Evolutionary conservation across 2,113 vertebrate species (phyloP).

Genomic region (Syrrhaptes paradoxus): DNA sequence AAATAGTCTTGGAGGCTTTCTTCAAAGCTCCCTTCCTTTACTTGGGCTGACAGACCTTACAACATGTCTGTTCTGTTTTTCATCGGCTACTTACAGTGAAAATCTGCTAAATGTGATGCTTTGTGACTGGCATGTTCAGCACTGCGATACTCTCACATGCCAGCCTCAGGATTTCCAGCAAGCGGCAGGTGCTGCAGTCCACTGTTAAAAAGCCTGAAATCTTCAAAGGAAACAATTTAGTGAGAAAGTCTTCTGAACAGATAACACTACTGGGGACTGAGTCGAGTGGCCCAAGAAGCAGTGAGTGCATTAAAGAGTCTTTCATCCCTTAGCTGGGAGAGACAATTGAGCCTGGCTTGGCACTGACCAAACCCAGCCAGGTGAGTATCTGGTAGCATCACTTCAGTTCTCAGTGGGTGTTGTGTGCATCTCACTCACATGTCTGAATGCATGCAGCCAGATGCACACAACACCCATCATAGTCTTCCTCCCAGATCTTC

Average conservation of each 20-base stretch:
- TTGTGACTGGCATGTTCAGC: not conserved
- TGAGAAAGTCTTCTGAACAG: not conserved
- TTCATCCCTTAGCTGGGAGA: not conserved
- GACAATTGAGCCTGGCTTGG: not conserved
- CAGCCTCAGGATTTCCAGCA: not conserved
- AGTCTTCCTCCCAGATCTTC: not conserved
- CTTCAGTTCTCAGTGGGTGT: rapidly evolving
- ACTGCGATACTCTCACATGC: not conserved
- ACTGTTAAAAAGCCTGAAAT: constrained; percentile 1
- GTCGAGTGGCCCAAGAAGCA: not conserved
- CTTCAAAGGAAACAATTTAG: constrained; percentile 20
- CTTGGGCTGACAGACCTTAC: not conserved
- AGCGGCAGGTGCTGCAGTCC: constrained; percentile 13
- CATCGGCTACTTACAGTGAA: not conserved
- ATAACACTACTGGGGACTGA: not conserved
- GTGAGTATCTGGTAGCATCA: not conserved
- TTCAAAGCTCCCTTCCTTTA: not conserved
- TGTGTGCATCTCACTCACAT: not conserved
- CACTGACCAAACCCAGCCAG: not conserved
- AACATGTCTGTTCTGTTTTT: not conserved
- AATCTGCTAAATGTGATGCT: not conserved
- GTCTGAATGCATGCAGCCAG: not conserved
- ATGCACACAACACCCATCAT: rapidly evolving
- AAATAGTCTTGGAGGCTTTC: not conserved
- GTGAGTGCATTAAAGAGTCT: not conserved